Base-by-base conservation (phyloP, 2,113 vertebrate species). In the Psittacara wagleri region DNA sequence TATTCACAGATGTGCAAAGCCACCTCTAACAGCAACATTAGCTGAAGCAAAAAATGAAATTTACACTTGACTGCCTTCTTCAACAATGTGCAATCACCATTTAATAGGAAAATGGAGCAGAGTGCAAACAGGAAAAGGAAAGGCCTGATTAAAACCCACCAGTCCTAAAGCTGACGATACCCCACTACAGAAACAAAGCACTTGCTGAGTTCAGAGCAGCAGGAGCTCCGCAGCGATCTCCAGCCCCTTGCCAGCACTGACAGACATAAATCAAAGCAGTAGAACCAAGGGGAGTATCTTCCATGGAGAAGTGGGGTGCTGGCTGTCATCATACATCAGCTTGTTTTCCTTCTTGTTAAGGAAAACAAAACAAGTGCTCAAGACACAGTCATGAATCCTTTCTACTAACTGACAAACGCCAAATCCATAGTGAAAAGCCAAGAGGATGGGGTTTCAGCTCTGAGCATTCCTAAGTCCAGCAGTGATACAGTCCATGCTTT, bases 21-120 rank as follows among this genome's bases (percentile, higher is more conserved):
- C 85, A 95, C 94, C 91, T 94, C 95, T 83, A 94, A 92, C 90
- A 92, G 87, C 69, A 84, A 92, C 97, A 96, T 97, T 96, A 97
- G 96, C 91, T 96, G 96, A 97, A 97, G 96, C 96, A 97, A 97
- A 97, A 97, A 97, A 98, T 97, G 96, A 97, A 97, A 97, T 97
- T 97, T 97, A 94, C 97, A 97, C 96, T 96, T 92, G 92, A 95
- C 96, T 98, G 97, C 96, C 91, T 95, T 69, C 95, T 76, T 90
- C 93, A 76, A 90, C 94, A 95, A 97, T 85, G 88, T 82, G 89
- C 92, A 95, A 92, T 96, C 94, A 87, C 86, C 95, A 93, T 93
- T 96, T 96, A 96, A 97, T 95, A 96, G 91, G 96, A 96, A 97
- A 96, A 95, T 81, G 95, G 88, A 92, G 94, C 88, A 95, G 94